Evolutionary conservation across 2,888 invertebrate species (phyloP).

Genomic region (Palloptera scutellata): DNA sequence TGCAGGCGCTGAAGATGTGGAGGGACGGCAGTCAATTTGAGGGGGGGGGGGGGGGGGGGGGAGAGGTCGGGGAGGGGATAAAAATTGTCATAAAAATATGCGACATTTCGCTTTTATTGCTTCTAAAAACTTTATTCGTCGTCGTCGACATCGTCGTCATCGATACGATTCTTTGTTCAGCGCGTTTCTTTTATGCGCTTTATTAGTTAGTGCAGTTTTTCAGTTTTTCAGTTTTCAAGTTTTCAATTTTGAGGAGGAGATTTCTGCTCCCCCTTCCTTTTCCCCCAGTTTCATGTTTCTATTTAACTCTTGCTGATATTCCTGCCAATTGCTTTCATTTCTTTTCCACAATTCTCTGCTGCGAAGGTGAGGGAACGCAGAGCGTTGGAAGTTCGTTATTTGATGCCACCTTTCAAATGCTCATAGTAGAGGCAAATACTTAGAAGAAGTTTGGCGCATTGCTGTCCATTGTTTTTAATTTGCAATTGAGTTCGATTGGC

Average conservation of each 20-base stretch:
- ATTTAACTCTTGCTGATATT: not conserved
- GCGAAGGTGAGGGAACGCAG: not conserved
- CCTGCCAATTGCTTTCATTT: not conserved
- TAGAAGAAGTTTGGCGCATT: too few species aligned
- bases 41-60: not conserved
- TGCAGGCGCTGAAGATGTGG: slow-evolving; percentile 6
- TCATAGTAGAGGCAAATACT: too few species aligned
- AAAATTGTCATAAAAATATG: slow-evolving; percentile 65
- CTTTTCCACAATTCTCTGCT: not conserved
- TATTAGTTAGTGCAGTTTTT: too few species aligned
- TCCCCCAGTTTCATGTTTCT: not conserved
- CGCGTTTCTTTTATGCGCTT: not conserved
- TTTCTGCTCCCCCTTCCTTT: not conserved
- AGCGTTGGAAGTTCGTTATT: too few species aligned
- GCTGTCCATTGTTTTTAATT: too few species aligned
- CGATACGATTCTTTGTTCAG: not conserved
- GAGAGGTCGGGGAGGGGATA: not conserved
- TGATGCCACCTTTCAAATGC: too few species aligned
- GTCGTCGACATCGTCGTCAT: too few species aligned
- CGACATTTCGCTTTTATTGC: slow-evolving; percentile 66
- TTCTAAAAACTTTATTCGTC: slow-evolving; percentile 61
- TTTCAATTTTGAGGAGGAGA: too few species aligned
- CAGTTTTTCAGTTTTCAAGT: too few species aligned
- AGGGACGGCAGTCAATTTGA: slow-evolving; percentile 16
- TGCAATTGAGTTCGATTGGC: too few species aligned